phyloP scores from a whole-genome alignment of 2,888 invertebrate genomes.

The Drosophila nigritarsus region DNA sequence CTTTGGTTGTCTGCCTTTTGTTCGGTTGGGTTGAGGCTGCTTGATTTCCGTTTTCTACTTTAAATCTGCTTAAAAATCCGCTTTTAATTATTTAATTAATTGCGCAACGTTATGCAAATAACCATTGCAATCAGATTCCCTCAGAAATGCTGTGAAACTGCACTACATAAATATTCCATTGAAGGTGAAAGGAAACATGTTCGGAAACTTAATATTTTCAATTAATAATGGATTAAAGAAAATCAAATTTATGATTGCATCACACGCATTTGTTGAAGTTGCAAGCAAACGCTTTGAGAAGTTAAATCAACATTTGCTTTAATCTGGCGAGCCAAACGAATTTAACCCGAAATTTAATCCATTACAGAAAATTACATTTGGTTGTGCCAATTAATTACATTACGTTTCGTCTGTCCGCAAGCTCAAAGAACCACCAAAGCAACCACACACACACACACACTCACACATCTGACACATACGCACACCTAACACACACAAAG shows the following conservation, averaged over 20 bases:
- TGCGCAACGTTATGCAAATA: slow-evolving; percentile 68
- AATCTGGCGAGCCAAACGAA: slow-evolving; percentile 27
- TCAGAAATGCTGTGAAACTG: slow-evolving; percentile 8
- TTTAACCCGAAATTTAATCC: slow-evolving; percentile 34
- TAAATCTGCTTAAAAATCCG: slow-evolving; percentile 55
- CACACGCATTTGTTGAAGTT: slow-evolving; percentile 6
- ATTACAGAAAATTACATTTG: slow-evolving; percentile 26
- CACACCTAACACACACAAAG: neutral
- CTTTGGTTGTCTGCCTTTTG: slow-evolving; percentile 38
- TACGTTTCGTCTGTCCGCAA: slow-evolving; percentile 23
- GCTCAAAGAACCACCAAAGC: slow-evolving; percentile 4
- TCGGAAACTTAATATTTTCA: neutral
- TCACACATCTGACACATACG: neutral
- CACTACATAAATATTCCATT: neutral
- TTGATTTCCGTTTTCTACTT: slow-evolving; percentile 31
- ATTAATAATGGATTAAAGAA: slow-evolving; percentile 36
- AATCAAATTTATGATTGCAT: slow-evolving; percentile 3
- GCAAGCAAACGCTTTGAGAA: neutral
- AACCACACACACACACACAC: slow-evolving; percentile 7
- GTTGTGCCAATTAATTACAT: slow-evolving; percentile 41
- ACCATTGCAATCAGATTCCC: neutral
- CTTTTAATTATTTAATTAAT: slow-evolving; percentile 75
- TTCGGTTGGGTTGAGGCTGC: slow-evolving; percentile 26
- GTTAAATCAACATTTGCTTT: neutral
- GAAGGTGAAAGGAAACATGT: slow-evolving; percentile 5